Evolutionary conservation across 30 jellyfish, hydroid and myxozoan genomes (phyloP).

Genomic region (Mastigias papua): DNA sequence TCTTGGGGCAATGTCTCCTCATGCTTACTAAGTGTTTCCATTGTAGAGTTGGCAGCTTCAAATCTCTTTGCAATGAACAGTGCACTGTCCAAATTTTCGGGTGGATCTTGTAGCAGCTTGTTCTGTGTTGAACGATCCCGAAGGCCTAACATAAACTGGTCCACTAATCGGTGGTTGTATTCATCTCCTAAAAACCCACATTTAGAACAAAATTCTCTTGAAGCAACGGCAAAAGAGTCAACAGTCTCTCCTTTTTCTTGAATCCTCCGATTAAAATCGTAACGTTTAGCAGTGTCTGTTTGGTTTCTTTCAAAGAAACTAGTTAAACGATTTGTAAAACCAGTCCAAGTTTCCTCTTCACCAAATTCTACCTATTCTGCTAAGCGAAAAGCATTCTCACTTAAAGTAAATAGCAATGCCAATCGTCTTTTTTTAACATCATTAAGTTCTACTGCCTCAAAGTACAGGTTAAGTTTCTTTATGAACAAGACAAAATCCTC

Average conservation of each 20-base stretch:
- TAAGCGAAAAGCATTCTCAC: constrained; percentile 15
- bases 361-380: neutral
- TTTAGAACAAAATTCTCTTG: neutral
- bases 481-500: constrained; percentile 9
- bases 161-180: constrained; percentile 1
- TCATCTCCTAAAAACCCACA: constrained; percentile 1
- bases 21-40: neutral
- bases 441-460: constrained; percentile 11
- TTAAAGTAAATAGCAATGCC: neutral
- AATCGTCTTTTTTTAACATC: neutral
- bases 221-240: constrained; percentile 1
- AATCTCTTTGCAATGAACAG: neutral
- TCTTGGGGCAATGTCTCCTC: constrained; percentile 1
- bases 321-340: neutral
- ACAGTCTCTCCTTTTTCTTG: neutral
- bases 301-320: neutral
- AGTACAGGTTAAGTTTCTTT: neutral
- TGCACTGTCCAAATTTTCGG: neutral
- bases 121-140: neutral
- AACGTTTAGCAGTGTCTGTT: neutral
- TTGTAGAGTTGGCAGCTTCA: neutral
- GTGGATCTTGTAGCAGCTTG: neutral
- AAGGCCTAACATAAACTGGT: constrained; percentile 2
- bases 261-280: neutral
- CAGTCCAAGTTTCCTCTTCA: neutral